A percentile compares a stretch with the other conserved stretches of the same genome.
Evolutionary conservation across 2,888 invertebrate genomes (phyloP).

Genomic region (Plemyria rubiginata): DNA sequence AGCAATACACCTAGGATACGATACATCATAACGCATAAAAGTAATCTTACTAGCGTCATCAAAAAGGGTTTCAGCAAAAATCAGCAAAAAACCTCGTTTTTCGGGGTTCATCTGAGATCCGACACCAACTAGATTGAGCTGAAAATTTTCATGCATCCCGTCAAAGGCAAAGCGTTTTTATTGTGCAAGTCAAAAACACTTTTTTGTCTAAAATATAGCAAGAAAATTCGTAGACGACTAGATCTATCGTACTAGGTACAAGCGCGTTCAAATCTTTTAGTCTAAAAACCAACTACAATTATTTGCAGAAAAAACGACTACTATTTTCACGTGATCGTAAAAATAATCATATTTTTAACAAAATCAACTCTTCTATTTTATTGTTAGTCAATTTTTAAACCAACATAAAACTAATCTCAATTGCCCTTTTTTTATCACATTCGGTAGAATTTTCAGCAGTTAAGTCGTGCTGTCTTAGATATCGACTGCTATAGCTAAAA

Average conservation of each 20-base stretch:
- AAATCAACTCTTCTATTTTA: background rate
- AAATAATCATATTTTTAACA: background rate
- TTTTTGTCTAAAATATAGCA: background rate
- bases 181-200: slow-evolving; percentile 19
- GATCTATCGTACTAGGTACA: background rate
- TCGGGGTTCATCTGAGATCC: slow-evolving; percentile 33
- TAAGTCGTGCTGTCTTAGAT: too few relatives aligned
- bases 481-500: too few relatives aligned
- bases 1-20: background rate
- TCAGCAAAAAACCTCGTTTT: slow-evolving; percentile 34
- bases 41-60: slow-evolving; percentile 1
- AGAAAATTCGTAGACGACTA: slow-evolving; percentile 4
- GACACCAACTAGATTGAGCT: slow-evolving; percentile 64
- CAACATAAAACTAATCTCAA: too few relatives aligned
- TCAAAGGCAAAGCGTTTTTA: slow-evolving; percentile 30
- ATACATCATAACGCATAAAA: slow-evolving; percentile 18
- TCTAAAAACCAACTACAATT: background rate
- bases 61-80: slow-evolving; percentile 14
- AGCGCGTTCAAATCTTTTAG: slow-evolving; percentile 21
- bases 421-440: too few relatives aligned
- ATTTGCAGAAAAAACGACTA: slow-evolving; percentile 2
- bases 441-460: too few relatives aligned
- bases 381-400: background rate
- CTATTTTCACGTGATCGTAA: background rate
- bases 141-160: slow-evolving; percentile 31